A percentile compares a stretch with the other conserved stretches of the same genome.
Conservation (phyloP, 1,140 invertebrate genomes). For the Orchestia grillus region DNA sequence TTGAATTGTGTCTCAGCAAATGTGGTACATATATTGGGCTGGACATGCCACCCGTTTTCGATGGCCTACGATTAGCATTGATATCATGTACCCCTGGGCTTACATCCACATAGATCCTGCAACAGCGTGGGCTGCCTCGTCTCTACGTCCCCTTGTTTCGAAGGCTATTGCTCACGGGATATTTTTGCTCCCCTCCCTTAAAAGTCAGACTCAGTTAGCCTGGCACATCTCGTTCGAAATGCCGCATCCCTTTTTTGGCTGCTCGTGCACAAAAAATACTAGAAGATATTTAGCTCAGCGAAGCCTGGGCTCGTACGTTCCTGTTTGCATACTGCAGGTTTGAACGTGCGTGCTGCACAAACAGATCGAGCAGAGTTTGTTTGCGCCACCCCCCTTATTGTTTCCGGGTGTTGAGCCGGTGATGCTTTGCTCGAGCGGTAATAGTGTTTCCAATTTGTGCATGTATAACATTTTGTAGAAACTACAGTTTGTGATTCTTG, state of each 20-base stretch:
- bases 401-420: not conserved
- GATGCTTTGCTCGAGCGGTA: not conserved
- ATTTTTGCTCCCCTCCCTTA: not conserved
- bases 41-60: not conserved
- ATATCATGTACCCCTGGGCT: not conserved
- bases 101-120: not conserved
- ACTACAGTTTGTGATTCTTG: not conserved
- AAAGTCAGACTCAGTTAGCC: not conserved
- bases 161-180: not conserved
- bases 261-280: not conserved
- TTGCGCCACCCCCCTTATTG: not conserved
- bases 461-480: not conserved
- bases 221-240: not conserved
- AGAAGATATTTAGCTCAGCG: not conserved
- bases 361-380: not conserved
- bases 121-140: not conserved
- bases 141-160: not conserved
- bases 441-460: not conserved
- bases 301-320: not conserved
- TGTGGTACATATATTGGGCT: not conserved
- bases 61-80: not conserved
- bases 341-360: not conserved
- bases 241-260: not conserved
- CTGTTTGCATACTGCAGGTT: not conserved
- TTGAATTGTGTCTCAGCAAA: not conserved